These are phyloP conservation scores for Ageneiosus marmoratus DNA, from an alignment of 2,113 vertebrate genomes.

Conservation along the genomic window DNA sequence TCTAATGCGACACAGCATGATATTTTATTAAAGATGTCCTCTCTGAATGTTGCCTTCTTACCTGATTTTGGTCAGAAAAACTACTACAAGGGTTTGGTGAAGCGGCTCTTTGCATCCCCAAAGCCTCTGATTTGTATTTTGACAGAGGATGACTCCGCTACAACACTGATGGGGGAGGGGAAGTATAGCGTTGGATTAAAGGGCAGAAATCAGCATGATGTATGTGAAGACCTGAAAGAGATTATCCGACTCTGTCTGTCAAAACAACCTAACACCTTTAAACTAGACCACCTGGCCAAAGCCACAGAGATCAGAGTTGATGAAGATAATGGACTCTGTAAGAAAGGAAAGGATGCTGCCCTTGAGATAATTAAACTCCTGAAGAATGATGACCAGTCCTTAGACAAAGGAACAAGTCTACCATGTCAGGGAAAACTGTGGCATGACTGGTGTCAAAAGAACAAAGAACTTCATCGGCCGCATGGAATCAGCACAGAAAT, in stretches of 20 bases:
- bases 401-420: constrained; percentile 30
- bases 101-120: neutral
- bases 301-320: constrained; percentile 8
- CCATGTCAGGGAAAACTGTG: constrained; percentile 41
- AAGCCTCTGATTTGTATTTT: constrained; percentile 36
- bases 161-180: constrained; percentile 15
- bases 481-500: constrained; percentile 61
- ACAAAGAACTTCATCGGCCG: constrained; percentile 55
- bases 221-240: no score
- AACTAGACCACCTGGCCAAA: neutral
- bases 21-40: no score
- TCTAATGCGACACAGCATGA: no score
- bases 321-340: neutral
- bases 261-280: neutral
- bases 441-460: constrained; percentile 39
- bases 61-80: constrained; percentile 14
- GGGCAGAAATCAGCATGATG: neutral
- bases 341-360: constrained; percentile 22
- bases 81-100: neutral
- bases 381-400: no score
- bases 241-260: no score
- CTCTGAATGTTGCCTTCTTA: constrained; percentile 64
- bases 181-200: constrained; percentile 4
- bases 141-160: no score
- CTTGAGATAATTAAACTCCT: neutral